Base-by-base conservation (phyloP, 2,797 vertebrate genomes). In the Champsocephalus esox region DNA sequence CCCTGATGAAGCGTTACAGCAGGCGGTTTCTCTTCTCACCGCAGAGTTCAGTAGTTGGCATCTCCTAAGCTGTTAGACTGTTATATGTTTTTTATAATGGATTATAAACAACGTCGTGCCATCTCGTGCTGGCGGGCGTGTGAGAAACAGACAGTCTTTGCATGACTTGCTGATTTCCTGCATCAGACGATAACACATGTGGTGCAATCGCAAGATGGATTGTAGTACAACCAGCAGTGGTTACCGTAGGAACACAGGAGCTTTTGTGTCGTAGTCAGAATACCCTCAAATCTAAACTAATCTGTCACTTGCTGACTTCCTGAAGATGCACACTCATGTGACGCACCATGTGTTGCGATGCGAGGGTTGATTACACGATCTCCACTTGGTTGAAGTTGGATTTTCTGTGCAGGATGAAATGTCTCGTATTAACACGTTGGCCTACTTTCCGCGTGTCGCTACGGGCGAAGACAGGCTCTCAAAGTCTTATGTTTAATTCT, bases 401-500 rank as follows among this genome's bases (percentile, higher is more conserved):
- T 54, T 70, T 77, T 24, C 49, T 24, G 8, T 57, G 70, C 66
- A 64, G 70, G 68, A 71, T 54, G 70, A 84, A 75, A 79, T 75
- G 62, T 59, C 41, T 49, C 60, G 9, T 63, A 69, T 82, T 83
- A 79, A 75, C 81, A 56, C 1, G 52, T 66, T 86, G 86, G 82
- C 91, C 92, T 91, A 91, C 65, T 91, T 92, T 87, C 54, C 46
- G 63, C 50, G 62, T 73, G 65, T 84, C 61, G 80, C 86, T 89
- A 21, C 38, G 73, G 90, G 88, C 80, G 55, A 75, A 88, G 80
- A 83, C 85, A 44, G 71, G 17, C 77, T 82, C 72, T 72, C 71
- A 54, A 73, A 80, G 82, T 85, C 89, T 90, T 77, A 83, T 92
- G 90, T 93, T 92, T 92, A 87, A 93, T 93, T 93, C 92, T 73